Percentiles rank a stretch among this genome's conserved stretches.
Conservation (phyloP, 2,888 invertebrate genomes). For the Gortyna flavago region DNA sequence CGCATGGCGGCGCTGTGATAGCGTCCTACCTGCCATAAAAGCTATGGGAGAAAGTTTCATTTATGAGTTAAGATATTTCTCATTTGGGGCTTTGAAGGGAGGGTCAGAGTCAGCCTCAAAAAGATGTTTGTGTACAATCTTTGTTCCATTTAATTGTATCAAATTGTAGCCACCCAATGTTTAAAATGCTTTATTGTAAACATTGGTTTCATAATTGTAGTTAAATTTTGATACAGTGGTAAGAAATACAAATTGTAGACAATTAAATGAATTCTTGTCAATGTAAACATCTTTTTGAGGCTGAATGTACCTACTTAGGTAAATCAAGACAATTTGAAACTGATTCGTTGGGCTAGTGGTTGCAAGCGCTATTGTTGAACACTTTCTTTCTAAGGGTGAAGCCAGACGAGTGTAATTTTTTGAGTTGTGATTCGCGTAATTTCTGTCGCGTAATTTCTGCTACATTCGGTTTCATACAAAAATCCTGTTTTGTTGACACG, state of each 20-base stretch:
- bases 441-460: too few relatives aligned
- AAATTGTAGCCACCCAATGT: not conserved
- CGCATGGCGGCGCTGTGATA: slow-evolving; percentile 64
- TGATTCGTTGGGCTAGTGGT: too few relatives aligned
- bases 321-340: not conserved
- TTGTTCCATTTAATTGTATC: not conserved
- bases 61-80: slow-evolving; percentile 20
- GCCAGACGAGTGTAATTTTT: too few relatives aligned
- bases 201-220: not conserved
- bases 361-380: not conserved
- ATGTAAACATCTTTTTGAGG: not conserved
- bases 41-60: slow-evolving; percentile 41
- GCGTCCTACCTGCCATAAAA: slow-evolving; percentile 58
- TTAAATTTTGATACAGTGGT: too few relatives aligned
- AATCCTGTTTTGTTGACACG: too few relatives aligned
- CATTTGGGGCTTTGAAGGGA: not conserved
- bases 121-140: not conserved
- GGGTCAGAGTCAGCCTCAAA: not conserved
- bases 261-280: not conserved
- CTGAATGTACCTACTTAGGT: not conserved
- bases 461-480: too few relatives aligned
- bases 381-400: not conserved
- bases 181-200: too few relatives aligned
- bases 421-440: too few relatives aligned
- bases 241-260: not conserved